Evolutionary conservation across 2,797 vertebrate genomes (phyloP).

Genomic region (Phataginus tricuspis): DNA sequence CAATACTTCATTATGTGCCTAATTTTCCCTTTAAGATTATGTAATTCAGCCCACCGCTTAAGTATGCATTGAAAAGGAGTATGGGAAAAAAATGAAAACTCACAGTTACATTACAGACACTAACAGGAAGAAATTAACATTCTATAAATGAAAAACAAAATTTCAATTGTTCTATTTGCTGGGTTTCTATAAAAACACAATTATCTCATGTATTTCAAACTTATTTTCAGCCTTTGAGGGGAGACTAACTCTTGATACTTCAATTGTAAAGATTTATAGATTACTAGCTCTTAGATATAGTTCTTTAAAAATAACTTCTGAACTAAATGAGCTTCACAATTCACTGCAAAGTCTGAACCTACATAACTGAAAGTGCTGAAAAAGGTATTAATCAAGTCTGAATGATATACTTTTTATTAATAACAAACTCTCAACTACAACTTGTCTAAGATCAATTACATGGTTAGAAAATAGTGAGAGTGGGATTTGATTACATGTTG

Average conservation of each 20-base stretch:
- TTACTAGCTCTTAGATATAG: not conserved
- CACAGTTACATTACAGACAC: constrained; percentile 61
- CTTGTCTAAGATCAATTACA: not conserved
- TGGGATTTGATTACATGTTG: not conserved
- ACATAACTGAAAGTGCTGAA: constrained; percentile 14
- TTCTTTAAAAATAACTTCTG: constrained; percentile 65
- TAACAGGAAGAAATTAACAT: constrained; percentile 65
- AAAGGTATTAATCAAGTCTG: constrained; percentile 42
- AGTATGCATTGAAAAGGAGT: not conserved
- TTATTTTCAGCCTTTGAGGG: constrained; percentile 37
- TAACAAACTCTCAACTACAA: constrained; percentile 60
- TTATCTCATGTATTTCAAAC: constrained; percentile 40
- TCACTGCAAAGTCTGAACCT: not conserved
- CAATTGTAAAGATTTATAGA: constrained; percentile 66
- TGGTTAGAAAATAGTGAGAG: not conserved
- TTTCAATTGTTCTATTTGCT: constrained; percentile 65
- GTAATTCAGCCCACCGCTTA: not conserved
- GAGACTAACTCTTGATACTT: constrained; percentile 27
- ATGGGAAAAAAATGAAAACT: not conserved
- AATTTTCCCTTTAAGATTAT: not conserved
- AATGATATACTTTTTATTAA: not conserved
- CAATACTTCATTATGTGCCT: not conserved
- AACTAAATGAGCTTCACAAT: constrained; percentile 42
- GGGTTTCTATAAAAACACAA: constrained; percentile 64
- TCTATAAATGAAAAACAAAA: constrained; percentile 71